A percentile compares a stretch with the other conserved stretches of the same genome.
phyloP scores from a whole-genome alignment of 2,888 invertebrate genomes.

The Epinotia nisella region DNA sequence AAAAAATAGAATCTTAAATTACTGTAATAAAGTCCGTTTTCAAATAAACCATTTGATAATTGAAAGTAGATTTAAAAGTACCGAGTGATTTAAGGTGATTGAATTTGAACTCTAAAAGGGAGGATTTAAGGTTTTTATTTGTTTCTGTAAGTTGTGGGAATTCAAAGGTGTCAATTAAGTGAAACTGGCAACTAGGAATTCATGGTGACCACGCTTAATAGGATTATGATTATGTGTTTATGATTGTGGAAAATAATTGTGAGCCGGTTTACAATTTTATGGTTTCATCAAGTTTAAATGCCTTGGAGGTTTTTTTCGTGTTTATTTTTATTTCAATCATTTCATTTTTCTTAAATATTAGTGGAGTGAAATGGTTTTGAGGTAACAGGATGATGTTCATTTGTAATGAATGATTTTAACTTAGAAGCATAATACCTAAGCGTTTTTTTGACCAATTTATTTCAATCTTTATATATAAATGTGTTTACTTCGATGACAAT shows the following conservation, averaged over 20 bases:
- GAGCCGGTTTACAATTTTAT: slow-evolving; percentile 22
- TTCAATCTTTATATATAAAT: neutral
- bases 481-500: neutral
- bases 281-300: slow-evolving; percentile 22
- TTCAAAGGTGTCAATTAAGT: slow-evolving; percentile 19
- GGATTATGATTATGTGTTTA: slow-evolving; percentile 43
- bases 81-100: neutral
- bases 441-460: neutral
- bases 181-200: slow-evolving; percentile 35
- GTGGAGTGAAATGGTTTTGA: neutral
- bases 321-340: slow-evolving; percentile 3
- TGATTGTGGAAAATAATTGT: slow-evolving; percentile 39
- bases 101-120: neutral
- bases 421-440: no score
- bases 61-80: slow-evolving; percentile 4
- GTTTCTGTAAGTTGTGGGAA: neutral
- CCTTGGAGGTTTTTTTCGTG: neutral
- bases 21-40: neutral
- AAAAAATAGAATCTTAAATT: neutral
- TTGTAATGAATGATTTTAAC: neutral
- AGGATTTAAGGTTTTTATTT: neutral
- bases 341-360: neutral
- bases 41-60: neutral
- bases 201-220: slow-evolving; percentile 39
- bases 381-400: neutral